These are phyloP conservation scores for Siderastrea siderea DNA, from an alignment of 92 coral and sea anemone genomes.

Conservation along the genomic window DNA sequence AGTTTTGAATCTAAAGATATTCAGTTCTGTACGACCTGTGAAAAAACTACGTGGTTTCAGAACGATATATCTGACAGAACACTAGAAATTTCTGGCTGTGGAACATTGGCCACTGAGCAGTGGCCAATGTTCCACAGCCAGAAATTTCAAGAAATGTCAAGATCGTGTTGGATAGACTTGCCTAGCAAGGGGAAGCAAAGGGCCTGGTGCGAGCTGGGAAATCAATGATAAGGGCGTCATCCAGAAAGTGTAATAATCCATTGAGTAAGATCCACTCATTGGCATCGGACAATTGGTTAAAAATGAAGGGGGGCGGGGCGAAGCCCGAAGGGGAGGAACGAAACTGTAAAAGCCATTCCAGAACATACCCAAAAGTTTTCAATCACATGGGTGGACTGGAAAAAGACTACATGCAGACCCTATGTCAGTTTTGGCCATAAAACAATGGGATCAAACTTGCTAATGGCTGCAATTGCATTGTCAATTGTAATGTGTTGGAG, in stretches of 20 bases:
- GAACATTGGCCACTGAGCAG: conserved; percentile 20
- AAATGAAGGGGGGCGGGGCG: conserved; percentile 41
- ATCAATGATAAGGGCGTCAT: conserved; percentile 61
- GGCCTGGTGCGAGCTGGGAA: conserved; percentile 14
- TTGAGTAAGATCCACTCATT: conserved; percentile 54
- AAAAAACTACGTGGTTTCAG: too few species aligned
- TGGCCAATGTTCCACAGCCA: conserved; percentile 46
- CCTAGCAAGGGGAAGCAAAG: background rate
- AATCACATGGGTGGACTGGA: conserved; percentile 68
- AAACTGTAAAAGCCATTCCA: conserved; percentile 50
- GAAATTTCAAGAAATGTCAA: conserved; percentile 31
- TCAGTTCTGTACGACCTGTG: too few species aligned
- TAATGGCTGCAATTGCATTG: background rate
- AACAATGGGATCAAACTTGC: conserved; percentile 39
- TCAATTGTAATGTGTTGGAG: too few species aligned
- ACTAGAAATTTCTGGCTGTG: background rate
- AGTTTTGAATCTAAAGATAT: too few species aligned
- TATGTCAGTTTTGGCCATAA: conserved; percentile 66
- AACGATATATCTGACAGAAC: too few species aligned
- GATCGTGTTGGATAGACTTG: conserved; percentile 33
- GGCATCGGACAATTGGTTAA: conserved; percentile 13
- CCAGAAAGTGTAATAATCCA: conserved; percentile 45
- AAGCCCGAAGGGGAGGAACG: conserved; percentile 53
- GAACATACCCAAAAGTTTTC: conserved; percentile 54
- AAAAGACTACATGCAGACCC: conserved; percentile 62